Conservation (phyloP, 2,113 vertebrate species). For the Corydoras maculifer region DNA sequence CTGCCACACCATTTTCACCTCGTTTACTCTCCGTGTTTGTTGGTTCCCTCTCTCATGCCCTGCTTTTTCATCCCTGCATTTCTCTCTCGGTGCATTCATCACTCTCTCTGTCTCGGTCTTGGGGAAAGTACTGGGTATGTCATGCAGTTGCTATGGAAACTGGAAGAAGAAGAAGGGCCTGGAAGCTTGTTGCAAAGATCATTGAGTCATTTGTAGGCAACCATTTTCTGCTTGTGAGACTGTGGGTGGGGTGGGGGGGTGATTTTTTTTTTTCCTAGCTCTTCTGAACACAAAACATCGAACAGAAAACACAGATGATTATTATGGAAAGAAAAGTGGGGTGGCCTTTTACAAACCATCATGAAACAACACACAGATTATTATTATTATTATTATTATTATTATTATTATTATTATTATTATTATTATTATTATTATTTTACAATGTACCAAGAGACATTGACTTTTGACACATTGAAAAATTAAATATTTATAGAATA, state of each 20-base stretch:
- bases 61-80: background rate
- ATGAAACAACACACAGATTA: too few relatives aligned
- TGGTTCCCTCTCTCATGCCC: background rate
- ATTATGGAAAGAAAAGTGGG: constrained; percentile 8
- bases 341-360: constrained; percentile 9
- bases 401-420: too few relatives aligned
- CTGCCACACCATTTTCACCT: constrained; percentile 47
- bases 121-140: constrained; percentile 55
- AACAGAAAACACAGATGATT: background rate
- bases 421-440: too few relatives aligned
- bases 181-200: constrained; percentile 60
- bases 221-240: constrained; percentile 62
- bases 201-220: constrained; percentile 59
- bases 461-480: too few relatives aligned
- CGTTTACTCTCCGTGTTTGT: background rate
- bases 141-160: constrained; percentile 73
- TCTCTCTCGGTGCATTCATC: background rate
- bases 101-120: background rate
- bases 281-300: background rate
- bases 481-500: too few relatives aligned
- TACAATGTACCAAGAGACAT: too few relatives aligned
- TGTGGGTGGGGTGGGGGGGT: background rate
- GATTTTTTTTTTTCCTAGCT: background rate
- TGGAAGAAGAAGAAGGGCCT: constrained; percentile 60
- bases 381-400: too few relatives aligned